Evolutionary conservation across 2,797 vertebrate genomes (phyloP).

Genomic region (Tenualosa thibaudeaui): DNA sequence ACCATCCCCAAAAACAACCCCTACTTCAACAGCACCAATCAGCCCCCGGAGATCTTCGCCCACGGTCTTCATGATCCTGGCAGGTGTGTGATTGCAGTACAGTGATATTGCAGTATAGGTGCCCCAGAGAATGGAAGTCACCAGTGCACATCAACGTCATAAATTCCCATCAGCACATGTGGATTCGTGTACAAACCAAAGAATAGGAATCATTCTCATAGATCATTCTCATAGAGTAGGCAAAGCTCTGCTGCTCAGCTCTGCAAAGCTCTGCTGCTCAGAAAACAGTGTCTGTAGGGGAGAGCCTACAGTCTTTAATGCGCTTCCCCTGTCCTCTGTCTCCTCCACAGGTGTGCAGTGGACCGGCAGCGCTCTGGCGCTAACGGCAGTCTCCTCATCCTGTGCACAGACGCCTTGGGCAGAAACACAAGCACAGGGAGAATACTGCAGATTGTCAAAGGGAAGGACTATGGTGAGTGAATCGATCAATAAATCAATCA

Average conservation of each 20-base stretch:
- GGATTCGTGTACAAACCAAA: too few species aligned
- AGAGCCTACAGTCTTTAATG: background rate
- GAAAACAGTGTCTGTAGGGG: too few species aligned
- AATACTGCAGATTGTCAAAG: slow-evolving; percentile 92
- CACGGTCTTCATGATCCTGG: slow-evolving; percentile 97
- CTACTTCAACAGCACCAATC: slow-evolving; percentile 98
- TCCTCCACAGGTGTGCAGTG: slow-evolving; percentile 85
- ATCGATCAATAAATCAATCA: background rate
- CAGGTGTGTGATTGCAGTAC: slow-evolving; percentile 78
- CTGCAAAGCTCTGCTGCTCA: too few species aligned
- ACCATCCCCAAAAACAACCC: slow-evolving; percentile 92
- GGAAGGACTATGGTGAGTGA: slow-evolving; percentile 90
- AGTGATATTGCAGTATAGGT: background rate
- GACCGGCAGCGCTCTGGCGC: slow-evolving; percentile 84
- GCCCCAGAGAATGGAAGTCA: too few species aligned
- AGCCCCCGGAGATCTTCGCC: slow-evolving; percentile 96
- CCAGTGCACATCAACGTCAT: background rate
- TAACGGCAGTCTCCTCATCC: slow-evolving; percentile 89
- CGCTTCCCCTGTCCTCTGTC: slow-evolving; percentile 31
- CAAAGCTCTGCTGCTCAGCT: too few species aligned
- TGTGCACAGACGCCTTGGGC: slow-evolving; percentile 92
- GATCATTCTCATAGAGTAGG: too few species aligned
- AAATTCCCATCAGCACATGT: too few species aligned
- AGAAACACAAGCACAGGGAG: slow-evolving; percentile 90
- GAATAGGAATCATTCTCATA: too few species aligned